Conservation (phyloP, 2,888 invertebrate genomes). For the Epicampocera succincta region DNA sequence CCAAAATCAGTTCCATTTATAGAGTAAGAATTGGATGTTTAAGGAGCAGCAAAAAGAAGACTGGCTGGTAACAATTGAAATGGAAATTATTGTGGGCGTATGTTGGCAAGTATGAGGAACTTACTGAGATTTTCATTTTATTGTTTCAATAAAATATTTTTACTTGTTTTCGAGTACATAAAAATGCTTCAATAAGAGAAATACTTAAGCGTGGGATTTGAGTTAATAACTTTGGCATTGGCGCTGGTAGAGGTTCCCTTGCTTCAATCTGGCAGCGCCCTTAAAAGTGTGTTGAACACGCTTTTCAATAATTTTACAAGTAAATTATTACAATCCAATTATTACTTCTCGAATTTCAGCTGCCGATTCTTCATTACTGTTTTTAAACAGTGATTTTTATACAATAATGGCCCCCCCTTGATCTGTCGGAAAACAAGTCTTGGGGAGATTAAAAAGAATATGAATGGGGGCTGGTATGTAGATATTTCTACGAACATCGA, state of each 20-base stretch:
- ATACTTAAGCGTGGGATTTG: conserved; percentile 2
- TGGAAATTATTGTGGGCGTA: conserved; percentile 80
- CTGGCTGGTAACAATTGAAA: conserved; percentile 77
- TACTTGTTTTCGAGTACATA: conserved; percentile 38
- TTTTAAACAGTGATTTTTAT: too few relatives aligned
- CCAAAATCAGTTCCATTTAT: conserved; percentile 43
- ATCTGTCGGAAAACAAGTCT: too few relatives aligned
- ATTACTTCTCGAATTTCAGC: too few relatives aligned
- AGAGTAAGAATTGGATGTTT: conserved; percentile 7
- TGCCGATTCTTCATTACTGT: too few relatives aligned
- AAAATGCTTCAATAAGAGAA: conserved; percentile 24
- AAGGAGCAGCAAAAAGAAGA: conserved; percentile 11
- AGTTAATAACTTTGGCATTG: conserved; percentile 37
- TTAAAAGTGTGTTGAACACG: too few relatives aligned
- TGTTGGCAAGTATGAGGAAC: conserved; percentile 79
- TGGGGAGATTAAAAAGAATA: too few relatives aligned
- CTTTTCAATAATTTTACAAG: too few relatives aligned
- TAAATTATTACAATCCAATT: too few relatives aligned
- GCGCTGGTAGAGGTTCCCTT: conserved; percentile 12
- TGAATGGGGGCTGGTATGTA: too few relatives aligned
- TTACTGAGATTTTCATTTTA: conserved; percentile 74
- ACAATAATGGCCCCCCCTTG: too few relatives aligned
- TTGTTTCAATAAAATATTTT: conserved; percentile 63
- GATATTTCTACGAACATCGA: too few relatives aligned
- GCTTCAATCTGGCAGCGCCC: too few relatives aligned